Percentiles rank a stretch among this genome's conserved stretches.
phyloP scores from a whole-genome alignment of 1,140 invertebrate genomes.

The Meloidogyne chitwoodi region DNA sequence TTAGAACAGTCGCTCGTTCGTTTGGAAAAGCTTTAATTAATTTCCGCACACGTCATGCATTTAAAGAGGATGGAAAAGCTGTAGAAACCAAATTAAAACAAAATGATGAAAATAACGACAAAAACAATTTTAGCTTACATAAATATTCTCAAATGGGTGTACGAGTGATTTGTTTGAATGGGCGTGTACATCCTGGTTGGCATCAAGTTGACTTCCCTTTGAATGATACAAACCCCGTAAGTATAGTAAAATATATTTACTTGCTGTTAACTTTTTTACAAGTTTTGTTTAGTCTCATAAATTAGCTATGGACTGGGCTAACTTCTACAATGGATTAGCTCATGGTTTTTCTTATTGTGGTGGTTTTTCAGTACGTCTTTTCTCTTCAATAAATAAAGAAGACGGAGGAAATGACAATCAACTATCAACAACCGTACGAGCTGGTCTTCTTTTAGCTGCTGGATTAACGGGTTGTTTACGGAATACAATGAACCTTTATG shows the following conservation, averaged over 20 bases:
- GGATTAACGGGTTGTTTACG: conserved; percentile 23
- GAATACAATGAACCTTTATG: conserved; percentile 33
- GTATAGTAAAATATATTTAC: not conserved
- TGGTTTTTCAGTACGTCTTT: conserved; percentile 1
- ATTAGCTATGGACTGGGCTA: conserved; percentile 42
- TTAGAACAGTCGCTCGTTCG: conserved; percentile 38
- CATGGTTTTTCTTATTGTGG: conserved; percentile 27
- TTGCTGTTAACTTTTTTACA: not conserved
- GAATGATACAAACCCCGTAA: conserved; percentile 16
- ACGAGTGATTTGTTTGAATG: conserved; percentile 37
- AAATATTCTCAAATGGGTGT: conserved; percentile 21
- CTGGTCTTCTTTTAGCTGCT: conserved; percentile 37
- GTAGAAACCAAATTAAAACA: not conserved
- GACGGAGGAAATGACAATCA: conserved; percentile 14
- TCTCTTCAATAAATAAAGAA: conserved; percentile 6
- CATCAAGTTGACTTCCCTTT: conserved; percentile 41
- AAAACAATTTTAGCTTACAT: not conserved
- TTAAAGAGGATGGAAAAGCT: not conserved
- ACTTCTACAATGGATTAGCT: conserved; percentile 39
- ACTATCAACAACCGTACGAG: conserved; percentile 22
- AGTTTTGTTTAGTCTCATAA: conserved; percentile 36
- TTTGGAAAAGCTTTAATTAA: conserved; percentile 35
- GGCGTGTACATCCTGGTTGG: conserved; percentile 27
- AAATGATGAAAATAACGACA: not conserved
- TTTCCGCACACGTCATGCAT: conserved; percentile 25